Evolutionary conservation across 2,797 vertebrate species (phyloP).

Genomic region (Falco columbarius): DNA sequence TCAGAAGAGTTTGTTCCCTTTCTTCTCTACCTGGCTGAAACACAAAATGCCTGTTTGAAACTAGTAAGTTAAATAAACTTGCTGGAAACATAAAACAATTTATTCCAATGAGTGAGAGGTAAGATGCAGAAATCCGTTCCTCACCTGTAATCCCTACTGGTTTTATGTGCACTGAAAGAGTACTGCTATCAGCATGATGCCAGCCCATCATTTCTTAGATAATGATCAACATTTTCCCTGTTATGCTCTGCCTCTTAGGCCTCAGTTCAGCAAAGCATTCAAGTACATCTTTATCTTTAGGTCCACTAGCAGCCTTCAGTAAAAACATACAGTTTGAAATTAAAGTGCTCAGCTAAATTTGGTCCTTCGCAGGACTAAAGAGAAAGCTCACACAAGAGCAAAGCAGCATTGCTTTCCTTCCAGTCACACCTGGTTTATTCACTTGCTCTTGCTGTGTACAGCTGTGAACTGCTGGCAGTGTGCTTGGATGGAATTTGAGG

Average conservation of each 20-base stretch:
- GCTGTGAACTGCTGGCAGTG: constrained; percentile 47
- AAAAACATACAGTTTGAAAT: constrained; percentile 26
- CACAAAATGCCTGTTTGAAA: background rate
- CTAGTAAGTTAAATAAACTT: constrained; percentile 17
- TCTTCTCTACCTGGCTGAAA: background rate
- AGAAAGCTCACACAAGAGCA: constrained; percentile 9
- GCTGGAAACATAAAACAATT: constrained; percentile 9
- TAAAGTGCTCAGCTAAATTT: constrained; percentile 47
- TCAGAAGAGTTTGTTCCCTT: background rate
- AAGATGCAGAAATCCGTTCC: constrained; percentile 27
- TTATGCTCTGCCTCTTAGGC: constrained; percentile 1
- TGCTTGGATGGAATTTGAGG: constrained; percentile 35
- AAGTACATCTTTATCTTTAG: constrained; percentile 40
- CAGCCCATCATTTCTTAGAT: constrained; percentile 50
- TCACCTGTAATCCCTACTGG: constrained; percentile 51
- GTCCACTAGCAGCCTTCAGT: constrained; percentile 4
- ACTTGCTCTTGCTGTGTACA: constrained; percentile 41
- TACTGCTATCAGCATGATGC: constrained; percentile 41
- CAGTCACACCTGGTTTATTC: constrained; percentile 43
- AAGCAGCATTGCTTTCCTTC: constrained; percentile 49
- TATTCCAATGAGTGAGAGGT: constrained; percentile 22
- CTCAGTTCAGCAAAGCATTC: background rate
- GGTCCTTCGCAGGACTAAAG: constrained; percentile 32
- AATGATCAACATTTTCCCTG: constrained; percentile 43
- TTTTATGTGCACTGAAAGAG: constrained; percentile 41